phyloP scores from a whole-genome alignment of 2,797 vertebrate genomes.

The Buphagus erythrorhynchus region DNA sequence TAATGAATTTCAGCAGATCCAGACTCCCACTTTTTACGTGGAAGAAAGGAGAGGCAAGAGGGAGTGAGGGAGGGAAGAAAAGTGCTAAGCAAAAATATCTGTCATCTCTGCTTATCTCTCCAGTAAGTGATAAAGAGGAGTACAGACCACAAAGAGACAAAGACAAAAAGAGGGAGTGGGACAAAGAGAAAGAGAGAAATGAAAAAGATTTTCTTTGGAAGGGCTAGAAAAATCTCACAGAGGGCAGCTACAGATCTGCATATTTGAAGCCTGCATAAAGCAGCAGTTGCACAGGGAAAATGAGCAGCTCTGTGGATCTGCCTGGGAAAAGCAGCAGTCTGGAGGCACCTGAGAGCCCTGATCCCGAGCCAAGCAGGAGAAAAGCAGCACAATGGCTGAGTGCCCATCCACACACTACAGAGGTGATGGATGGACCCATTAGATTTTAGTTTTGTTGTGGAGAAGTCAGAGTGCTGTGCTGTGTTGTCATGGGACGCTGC shows the following conservation, averaged over 20 bases:
- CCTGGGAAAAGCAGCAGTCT: background rate
- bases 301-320: background rate
- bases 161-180: no score
- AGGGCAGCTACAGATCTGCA: background rate
- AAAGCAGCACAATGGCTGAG: background rate
- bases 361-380: background rate
- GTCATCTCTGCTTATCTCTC: background rate
- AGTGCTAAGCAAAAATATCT: background rate
- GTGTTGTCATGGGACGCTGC: fast-evolving
- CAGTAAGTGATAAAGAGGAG: background rate
- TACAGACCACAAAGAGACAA: background rate
- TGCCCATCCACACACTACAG: background rate
- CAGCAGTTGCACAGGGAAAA: background rate
- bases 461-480: background rate
- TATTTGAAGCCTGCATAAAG: background rate
- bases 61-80: background rate
- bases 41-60: background rate
- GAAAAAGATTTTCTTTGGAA: background rate
- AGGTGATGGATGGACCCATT: background rate
- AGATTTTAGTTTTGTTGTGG: background rate
- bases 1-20: background rate
- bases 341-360: background rate
- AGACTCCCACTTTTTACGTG: background rate
- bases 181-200: background rate
- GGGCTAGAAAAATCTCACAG: background rate